Base-by-base conservation (phyloP, 2,888 invertebrate genomes). In the Troides helena region DNA sequence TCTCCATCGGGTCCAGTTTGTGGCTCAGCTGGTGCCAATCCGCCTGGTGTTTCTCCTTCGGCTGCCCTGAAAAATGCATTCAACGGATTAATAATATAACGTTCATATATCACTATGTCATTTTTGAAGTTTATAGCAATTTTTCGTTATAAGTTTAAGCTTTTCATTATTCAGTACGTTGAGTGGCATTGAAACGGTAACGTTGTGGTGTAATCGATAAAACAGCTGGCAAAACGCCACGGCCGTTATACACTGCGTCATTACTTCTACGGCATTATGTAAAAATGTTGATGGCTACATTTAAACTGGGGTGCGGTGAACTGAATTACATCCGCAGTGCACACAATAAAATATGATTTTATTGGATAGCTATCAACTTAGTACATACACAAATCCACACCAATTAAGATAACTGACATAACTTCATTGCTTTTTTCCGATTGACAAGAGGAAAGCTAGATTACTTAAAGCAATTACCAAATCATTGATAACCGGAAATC, bases 1-100 rank as follows among this genome's bases (percentile, higher is more conserved):
- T 92, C 92, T 36, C 93, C 93, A 85, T 91, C 93, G 10, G 90
- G 87, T 0, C 92, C 93, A 0, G 83, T 85, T 73, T 92, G 85
- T 0, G 95, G 96, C 84, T 96, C 97, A 70, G 94, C 93, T 65
- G 95, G 95, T 12, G 94, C 94, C 76, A 94, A 92, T 56, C 94
- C 94, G 59, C 93, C 93, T 74, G 87, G 93, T 74, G 94, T 91
- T 64, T 79, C 80, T 46, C 83, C 83, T 73, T 86, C 88, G 76
- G 87, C 84, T 65, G 89, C 87, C 92, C 93, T 77, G 8, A 82
- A 81, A 62, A 50, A 53, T 46, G 5, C 1, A 62, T 39, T 12
- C 8, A 46, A 14, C 43, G 12, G 12, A 36, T 36, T 30, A 64
- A 36, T 6, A 53, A 18, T 53, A n/a, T 6, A n/a, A 53, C n/a